Percentiles rank a stretch among this genome's conserved stretches.
These are phyloP conservation scores for Nothoprocta perdicaria DNA, from an alignment of 2,113 vertebrate species.

Conservation along the genomic window DNA sequence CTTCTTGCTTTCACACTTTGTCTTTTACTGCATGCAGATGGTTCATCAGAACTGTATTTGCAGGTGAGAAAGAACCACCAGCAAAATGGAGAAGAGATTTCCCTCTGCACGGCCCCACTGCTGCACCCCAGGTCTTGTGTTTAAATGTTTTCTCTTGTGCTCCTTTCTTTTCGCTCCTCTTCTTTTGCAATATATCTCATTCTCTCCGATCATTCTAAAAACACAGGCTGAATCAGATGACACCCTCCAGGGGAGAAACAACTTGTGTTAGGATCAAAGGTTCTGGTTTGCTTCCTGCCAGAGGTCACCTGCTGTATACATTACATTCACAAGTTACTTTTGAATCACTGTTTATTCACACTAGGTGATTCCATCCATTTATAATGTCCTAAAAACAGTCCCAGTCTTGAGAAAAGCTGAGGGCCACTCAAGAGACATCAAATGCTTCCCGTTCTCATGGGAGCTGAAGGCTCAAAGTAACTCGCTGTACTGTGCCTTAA, in stretches of 20 bases:
- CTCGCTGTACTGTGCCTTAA: neutral
- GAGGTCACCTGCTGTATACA: neutral
- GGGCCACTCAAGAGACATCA: neutral
- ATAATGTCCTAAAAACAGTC: neutral
- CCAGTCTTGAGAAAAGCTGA: neutral
- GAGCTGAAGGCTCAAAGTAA: neutral
- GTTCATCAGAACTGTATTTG: neutral
- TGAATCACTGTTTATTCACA: neutral
- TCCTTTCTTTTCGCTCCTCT: neutral
- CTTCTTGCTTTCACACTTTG: neutral
- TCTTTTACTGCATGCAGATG: neutral
- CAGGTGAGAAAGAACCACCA: neutral
- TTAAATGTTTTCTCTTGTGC: neutral
- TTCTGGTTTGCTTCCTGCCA: conserved; percentile 2
- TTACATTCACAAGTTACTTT: neutral
- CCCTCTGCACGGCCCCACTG: neutral
- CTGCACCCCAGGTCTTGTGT: neutral
- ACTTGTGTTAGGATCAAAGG: neutral
- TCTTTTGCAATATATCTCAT: neutral
- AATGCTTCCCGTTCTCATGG: neutral
- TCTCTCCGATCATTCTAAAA: neutral
- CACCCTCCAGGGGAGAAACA: neutral
- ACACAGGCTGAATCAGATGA: neutral
- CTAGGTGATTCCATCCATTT: neutral
- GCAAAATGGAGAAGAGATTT: neutral